Evolutionary conservation across 30 jellyfish, hydroid and myxozoan genomes (phyloP).

Genomic region (Turritopsis rubra): DNA sequence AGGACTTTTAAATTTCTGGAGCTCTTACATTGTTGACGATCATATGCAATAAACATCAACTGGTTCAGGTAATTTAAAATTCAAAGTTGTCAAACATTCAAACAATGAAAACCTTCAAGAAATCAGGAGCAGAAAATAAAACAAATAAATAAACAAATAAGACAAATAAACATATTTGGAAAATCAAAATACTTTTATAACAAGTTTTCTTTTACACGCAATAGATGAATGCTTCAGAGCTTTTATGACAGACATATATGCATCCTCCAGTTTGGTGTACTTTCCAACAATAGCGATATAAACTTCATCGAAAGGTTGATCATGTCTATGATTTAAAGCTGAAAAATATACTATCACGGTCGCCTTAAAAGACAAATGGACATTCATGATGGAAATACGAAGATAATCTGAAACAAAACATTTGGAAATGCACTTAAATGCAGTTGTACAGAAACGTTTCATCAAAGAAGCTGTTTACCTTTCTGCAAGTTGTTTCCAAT

Average conservation of each 20-base stretch:
- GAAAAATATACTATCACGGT: too few species aligned
- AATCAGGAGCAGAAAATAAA: too few species aligned
- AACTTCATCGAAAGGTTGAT: slow-evolving; percentile 67
- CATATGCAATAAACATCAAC: too few species aligned
- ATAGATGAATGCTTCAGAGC: slow-evolving; percentile 91
- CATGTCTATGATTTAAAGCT: slow-evolving; percentile 23
- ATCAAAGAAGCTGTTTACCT: slow-evolving; percentile 39
- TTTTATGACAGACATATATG: slow-evolving; percentile 73
- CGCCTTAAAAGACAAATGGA: too few species aligned
- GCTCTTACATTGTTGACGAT: too few species aligned
- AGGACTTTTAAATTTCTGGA: too few species aligned
- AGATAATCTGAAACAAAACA: neutral
- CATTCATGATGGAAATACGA: too few species aligned
- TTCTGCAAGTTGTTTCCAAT: slow-evolving; percentile 89
- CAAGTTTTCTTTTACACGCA: slow-evolving; percentile 68
- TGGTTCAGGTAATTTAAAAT: too few species aligned
- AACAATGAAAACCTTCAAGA: too few species aligned
- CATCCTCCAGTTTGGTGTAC: slow-evolving; percentile 83
- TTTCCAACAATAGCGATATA: slow-evolving; percentile 93
- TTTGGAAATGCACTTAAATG: neutral
- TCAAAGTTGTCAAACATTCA: neutral
- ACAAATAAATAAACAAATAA: too few species aligned
- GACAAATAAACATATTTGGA: neutral
- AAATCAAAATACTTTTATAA: slow-evolving; percentile 41
- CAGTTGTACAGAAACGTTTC: neutral